These are phyloP conservation scores for Acrobasis suavella DNA, from an alignment of 2,888 invertebrate genomes.

Conservation along the genomic window DNA sequence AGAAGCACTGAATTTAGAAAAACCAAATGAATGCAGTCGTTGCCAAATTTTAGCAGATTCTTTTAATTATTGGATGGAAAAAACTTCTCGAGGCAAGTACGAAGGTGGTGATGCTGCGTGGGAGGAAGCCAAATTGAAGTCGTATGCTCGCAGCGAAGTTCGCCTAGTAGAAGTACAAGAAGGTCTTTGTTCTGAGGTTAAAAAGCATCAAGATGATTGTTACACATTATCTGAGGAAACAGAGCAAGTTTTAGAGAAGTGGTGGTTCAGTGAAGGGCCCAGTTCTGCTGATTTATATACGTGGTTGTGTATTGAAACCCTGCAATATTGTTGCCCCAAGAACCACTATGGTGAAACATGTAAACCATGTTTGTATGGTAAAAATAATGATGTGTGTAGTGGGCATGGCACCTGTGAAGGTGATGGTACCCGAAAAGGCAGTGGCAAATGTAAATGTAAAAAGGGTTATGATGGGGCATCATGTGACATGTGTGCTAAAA, in stretches of 20 bases:
- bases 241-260: constrained; percentile 91
- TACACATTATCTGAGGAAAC: constrained; percentile 90
- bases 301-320: constrained; percentile 90
- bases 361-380: constrained; percentile 84
- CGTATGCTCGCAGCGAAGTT: constrained; percentile 93
- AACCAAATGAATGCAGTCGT: constrained; percentile 83
- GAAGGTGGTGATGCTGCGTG: constrained; percentile 97
- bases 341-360: constrained; percentile 92
- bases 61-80: constrained; percentile 89
- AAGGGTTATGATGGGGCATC: constrained; percentile 88
- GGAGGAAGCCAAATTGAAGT: constrained; percentile 93
- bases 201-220: constrained; percentile 89
- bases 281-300: constrained; percentile 55
- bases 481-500: constrained; percentile 89
- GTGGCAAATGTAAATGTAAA: constrained; percentile 94
- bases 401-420: constrained; percentile 91
- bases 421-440: constrained; percentile 95
- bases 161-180: constrained; percentile 96
- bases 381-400: constrained; percentile 85
- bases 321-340: constrained; percentile 92
- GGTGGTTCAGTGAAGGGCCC: constrained; percentile 90
- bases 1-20: constrained; percentile 29
- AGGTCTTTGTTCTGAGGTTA: constrained; percentile 87
- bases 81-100: constrained; percentile 92
- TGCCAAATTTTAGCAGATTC: constrained; percentile 89